Base-by-base conservation (phyloP, 2,797 vertebrate species). In the Gymnocypris eckloni region DNA sequence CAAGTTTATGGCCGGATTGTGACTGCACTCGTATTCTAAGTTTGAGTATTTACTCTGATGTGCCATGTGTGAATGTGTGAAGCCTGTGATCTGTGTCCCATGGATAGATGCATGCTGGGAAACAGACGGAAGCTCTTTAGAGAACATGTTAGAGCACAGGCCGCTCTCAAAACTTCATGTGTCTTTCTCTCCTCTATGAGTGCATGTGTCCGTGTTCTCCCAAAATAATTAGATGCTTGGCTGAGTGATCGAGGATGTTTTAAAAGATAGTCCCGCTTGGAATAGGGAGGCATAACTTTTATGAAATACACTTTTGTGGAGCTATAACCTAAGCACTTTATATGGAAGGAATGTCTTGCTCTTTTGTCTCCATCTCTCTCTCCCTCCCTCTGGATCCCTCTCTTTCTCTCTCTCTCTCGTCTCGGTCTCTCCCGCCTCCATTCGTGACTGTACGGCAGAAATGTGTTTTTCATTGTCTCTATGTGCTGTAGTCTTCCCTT, bases 331-430 rank as follows among this genome's bases (percentile, higher is more conserved):
- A 66, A 89, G 70, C 37, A 79, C 86, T 92, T 92, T 89, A 91
- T 91, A 85, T 91, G 90, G 91, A 93, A 92, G 70, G 92, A 94
- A 93, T 93, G 90, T 92, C 88, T 81, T 79, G 25, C 85, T 81
- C 77, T 69, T 56, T 67, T 66, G 80, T 45, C 61, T 83, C 79
- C 28, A 16, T 81, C 54, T 41, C 43, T 43, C 9, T 77, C 39
- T 70, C 59, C 28, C 12, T 61, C 70, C 77, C 66, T 80, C 50
- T 33, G 37, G 56, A 66, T 75, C 85, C 69, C 43, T 33, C 56
- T 77, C 70, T 59, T 12, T 6, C 5, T 83, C 1, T 61, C 48
- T 41, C 33, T 66, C 15, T 6, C 5, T 83, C 1, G 2, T 67
- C 45, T 18, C 18, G 1, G 39, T 45, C 73, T 70, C 54, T 69